Evolutionary conservation across 1,140 invertebrate species (phyloP), one percentile per base, ranked within the genome.

Genomic region (Drosophila biarmipes): DNA sequence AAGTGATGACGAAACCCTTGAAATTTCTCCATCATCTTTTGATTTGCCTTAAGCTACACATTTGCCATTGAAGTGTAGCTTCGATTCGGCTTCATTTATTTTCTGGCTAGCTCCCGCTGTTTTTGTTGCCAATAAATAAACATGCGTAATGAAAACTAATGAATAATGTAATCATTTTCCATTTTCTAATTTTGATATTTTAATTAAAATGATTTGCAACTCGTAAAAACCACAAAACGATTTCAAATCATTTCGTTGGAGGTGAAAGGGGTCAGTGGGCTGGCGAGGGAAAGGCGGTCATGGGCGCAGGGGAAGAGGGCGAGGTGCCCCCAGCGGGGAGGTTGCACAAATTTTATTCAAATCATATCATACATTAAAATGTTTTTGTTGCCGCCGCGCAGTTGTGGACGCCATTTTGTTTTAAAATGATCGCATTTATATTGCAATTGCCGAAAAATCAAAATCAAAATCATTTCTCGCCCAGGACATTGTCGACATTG

Each of bases 151-250:
- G 84, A 89, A 91, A 91, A 91, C 90, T 91, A 91, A 91, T 91
- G 90, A 91, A 91, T 91, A 91, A 91, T 91, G 90, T 90, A 91
- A 91, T 91, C 85, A 91, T 90, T 90, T 89, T 90, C 85, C 85
- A 89, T 89, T 89, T 89, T 89, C 79, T 84, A 90, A 90, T 90
- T 91, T 91, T 91, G 81, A 91, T 90, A 91, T 91, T 91, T 91
- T 91, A 91, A 91, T 91, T 91, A 91, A 91, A 91, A 91, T 91
- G 90, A 91, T 91, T 91, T 91, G 90, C 90, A 91, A 86, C 84
- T 90, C 85, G 84, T 89, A 79, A 89, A 87, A 90, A 90, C 90
- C 90, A 73, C 90, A 91, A 91, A 91, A 91, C 90, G 90, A 85
- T 91, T 91, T 91, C 85, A 91, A 91, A 91, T 90, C 86, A 91